Conservation (phyloP, 2,113 vertebrate species). For the Planiliza haematocheilus region DNA sequence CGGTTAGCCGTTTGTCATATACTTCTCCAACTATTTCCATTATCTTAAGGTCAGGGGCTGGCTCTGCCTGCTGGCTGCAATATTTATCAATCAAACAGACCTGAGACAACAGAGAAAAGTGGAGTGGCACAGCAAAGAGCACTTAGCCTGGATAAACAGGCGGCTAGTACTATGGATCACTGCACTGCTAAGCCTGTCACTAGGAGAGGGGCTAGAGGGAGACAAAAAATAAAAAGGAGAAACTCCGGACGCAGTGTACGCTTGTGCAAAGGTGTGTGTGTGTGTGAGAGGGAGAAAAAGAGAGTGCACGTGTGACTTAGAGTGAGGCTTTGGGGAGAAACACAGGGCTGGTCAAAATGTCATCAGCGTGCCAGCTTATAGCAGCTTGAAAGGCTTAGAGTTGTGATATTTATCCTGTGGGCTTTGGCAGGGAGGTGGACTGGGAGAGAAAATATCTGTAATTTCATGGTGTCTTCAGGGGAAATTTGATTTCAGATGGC, state of each 20-base stretch:
- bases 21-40: constrained; percentile 76
- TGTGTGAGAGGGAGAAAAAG: constrained; percentile 19
- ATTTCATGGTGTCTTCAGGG: constrained; percentile 87
- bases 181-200: constrained; percentile 80
- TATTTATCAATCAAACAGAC: constrained; percentile 82
- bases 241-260: constrained; percentile 51
- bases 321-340: constrained; percentile 78
- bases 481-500: constrained; percentile 86
- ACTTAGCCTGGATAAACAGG: constrained; percentile 82
- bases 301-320: constrained; percentile 47
- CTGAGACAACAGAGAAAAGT: constrained; percentile 77
- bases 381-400: constrained; percentile 85
- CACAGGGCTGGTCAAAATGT: constrained; percentile 83
- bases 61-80: constrained; percentile 66
- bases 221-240: constrained; percentile 58
- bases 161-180: constrained; percentile 77
- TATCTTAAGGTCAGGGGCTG: constrained; percentile 76
- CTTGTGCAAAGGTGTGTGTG: constrained; percentile 34
- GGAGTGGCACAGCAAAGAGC: constrained; percentile 75
- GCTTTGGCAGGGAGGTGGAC: constrained; percentile 79
- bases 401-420: constrained; percentile 86
- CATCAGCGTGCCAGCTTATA: constrained; percentile 83
- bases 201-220: constrained; percentile 67
- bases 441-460: constrained; percentile 84
- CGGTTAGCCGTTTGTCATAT: constrained; percentile 59